phyloP scores from a whole-genome alignment of 1,140 invertebrate genomes.

The Coptotermes formosanus region DNA sequence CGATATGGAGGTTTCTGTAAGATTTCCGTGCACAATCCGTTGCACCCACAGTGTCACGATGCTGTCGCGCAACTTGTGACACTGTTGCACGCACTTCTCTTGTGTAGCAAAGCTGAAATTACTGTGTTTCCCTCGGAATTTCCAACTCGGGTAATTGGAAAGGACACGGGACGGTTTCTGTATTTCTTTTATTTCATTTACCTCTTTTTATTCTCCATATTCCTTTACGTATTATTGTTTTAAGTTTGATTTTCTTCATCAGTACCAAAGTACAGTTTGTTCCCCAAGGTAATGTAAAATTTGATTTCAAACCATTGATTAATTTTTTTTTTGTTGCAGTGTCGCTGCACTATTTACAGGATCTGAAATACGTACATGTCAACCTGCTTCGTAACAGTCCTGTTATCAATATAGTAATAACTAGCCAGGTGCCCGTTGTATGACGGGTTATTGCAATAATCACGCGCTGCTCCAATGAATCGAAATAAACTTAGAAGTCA shows the following conservation, averaged over 20 bases:
- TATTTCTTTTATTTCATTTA: constrained; percentile 1
- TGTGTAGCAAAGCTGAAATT: neutral
- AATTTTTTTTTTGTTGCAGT: neutral
- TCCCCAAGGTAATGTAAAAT: neutral
- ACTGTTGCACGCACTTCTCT: neutral
- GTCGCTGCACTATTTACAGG: neutral
- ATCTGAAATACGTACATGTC: neutral
- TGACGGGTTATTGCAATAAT: too few relatives aligned
- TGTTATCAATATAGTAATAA: too few relatives aligned
- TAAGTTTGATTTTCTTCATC: neutral
- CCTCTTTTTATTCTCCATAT: neutral
- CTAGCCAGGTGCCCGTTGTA: too few relatives aligned
- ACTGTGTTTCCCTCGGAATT: constrained; percentile 12
- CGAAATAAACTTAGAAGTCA: too few relatives aligned
- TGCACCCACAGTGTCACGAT: neutral
- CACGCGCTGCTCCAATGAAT: too few relatives aligned
- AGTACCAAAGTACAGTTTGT: neutral
- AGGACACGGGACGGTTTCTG: neutral
- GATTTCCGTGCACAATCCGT: neutral
- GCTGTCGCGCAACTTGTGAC: neutral
- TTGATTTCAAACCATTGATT: neutral
- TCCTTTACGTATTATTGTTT: neutral
- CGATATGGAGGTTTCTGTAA: too few relatives aligned
- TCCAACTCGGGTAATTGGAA: constrained; percentile 1
- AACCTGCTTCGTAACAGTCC: neutral